Conservation (phyloP, 2,888 invertebrate species). For the Zonitis immaculata region DNA sequence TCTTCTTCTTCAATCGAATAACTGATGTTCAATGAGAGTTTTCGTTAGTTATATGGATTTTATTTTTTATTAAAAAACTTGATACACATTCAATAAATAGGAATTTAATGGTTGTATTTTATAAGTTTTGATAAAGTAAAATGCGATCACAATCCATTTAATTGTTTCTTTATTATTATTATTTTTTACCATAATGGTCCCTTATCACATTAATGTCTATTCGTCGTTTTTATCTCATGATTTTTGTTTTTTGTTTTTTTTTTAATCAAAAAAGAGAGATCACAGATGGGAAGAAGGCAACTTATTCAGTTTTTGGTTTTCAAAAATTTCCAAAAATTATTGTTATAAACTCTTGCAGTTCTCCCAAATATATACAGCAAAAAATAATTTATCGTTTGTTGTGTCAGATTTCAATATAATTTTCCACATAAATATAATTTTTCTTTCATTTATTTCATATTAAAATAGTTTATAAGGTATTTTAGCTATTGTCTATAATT, state of each 20-base stretch:
- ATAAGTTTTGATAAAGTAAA: too few relatives aligned
- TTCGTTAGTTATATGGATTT: too few relatives aligned
- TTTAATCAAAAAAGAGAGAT: conserved; percentile 35
- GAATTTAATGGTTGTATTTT: too few relatives aligned
- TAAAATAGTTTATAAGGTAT: conserved; percentile 16
- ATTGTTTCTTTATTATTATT: conserved; percentile 8
- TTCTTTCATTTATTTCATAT: conserved; percentile 14
- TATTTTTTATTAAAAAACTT: too few relatives aligned
- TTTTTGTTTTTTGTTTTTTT: background rate
- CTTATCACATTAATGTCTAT: conserved; percentile 41
- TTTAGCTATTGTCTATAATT: conserved; percentile 30
- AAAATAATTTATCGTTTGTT: too few relatives aligned
- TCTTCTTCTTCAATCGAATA: too few relatives aligned
- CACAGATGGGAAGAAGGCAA: conserved; percentile 49
- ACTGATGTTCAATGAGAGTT: too few relatives aligned
- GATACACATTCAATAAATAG: too few relatives aligned
- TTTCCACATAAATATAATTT: conserved; percentile 4
- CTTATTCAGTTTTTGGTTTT: too few relatives aligned
- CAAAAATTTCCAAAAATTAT: too few relatives aligned
- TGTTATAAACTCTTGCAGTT: background rate
- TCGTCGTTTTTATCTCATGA: conserved; percentile 26
- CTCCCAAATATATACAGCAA: too few relatives aligned
- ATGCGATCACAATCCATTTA: conserved; percentile 22
- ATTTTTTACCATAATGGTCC: conserved; percentile 34
- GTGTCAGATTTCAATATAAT: too few relatives aligned